Evolutionary conservation across 2,888 invertebrate genomes (phyloP).

Genomic region (Perizoma flavofasciatum): DNA sequence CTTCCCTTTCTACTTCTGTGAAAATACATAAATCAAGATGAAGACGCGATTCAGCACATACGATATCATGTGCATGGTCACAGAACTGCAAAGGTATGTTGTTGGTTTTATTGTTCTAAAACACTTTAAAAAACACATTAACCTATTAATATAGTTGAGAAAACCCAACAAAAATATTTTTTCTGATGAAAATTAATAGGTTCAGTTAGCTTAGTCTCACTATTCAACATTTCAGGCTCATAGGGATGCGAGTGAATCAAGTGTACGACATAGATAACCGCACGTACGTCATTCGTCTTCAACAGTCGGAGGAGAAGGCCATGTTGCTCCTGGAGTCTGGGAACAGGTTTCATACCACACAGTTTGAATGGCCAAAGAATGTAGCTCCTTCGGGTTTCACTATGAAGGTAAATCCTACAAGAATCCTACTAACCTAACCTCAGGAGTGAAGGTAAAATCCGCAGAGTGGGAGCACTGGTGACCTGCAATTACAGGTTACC

Average conservation of each 20-base stretch:
- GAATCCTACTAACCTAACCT: background rate
- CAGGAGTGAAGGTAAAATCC: too few species aligned
- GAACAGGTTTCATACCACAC: slow-evolving; percentile 95
- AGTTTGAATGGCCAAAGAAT: slow-evolving; percentile 99
- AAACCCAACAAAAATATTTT: too few species aligned
- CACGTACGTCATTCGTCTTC: slow-evolving; percentile 95
- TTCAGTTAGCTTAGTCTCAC: too few species aligned
- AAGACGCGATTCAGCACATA: slow-evolving; percentile 96
- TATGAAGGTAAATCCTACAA: slow-evolving; percentile 90
- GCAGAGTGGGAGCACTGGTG: too few species aligned
- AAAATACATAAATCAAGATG: slow-evolving; percentile 82
- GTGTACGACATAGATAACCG: slow-evolving; percentile 99
- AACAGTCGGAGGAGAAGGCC: slow-evolving; percentile 93
- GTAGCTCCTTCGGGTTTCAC: slow-evolving; percentile 97
- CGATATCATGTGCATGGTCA: slow-evolving; percentile 94
- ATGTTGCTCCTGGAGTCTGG: slow-evolving; percentile 97
- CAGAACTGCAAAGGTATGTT: slow-evolving; percentile 91
- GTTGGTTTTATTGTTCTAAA: slow-evolving; percentile 40
- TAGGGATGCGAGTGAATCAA: slow-evolving; percentile 97
- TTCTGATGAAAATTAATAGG: too few species aligned
- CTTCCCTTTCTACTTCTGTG: background rate
- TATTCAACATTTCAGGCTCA: slow-evolving; percentile 79
- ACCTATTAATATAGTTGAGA: too few species aligned
- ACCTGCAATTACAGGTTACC: too few species aligned
- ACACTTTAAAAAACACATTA: background rate